phyloP scores from a whole-genome alignment of 1,140 invertebrate genomes.

The Drosophila elegans region DNA sequence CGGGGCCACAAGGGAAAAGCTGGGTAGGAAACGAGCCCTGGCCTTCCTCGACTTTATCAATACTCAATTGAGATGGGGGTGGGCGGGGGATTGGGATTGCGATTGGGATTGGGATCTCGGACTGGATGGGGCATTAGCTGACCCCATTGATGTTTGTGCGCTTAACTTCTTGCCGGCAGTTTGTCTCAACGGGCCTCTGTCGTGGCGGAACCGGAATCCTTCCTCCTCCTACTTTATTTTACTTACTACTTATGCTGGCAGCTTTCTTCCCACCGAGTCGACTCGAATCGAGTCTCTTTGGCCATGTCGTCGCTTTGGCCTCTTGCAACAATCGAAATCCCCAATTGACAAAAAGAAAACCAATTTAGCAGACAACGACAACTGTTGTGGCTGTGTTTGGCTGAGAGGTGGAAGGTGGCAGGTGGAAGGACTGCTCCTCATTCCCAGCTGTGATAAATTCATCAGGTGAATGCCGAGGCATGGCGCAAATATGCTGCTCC shows the following conservation, averaged over 20 bases:
- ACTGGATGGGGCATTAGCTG: conserved; percentile 66
- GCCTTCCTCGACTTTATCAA: conserved; percentile 78
- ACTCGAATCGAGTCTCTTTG: conserved; percentile 11
- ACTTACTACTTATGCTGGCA: conserved; percentile 78
- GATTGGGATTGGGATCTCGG: conserved; percentile 12
- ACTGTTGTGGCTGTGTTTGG: conserved; percentile 43
- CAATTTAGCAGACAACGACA: conserved; percentile 84
- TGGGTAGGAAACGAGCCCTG: conserved; percentile 40
- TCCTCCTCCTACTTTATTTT: conserved; percentile 69
- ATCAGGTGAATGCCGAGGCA: conserved; percentile 83
- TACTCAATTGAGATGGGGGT: conserved; percentile 77
- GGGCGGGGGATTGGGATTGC: conserved; percentile 1
- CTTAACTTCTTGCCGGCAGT: conserved; percentile 75
- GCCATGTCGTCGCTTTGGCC: conserved; percentile 64
- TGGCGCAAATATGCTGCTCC: conserved; percentile 64
- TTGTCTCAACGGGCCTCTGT: conserved; percentile 70
- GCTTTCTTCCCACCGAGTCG: conserved; percentile 20
- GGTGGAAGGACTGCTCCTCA: conserved; percentile 35
- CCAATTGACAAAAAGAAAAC: conserved; percentile 85
- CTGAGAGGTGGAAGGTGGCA: not conserved
- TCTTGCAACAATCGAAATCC: conserved; percentile 84
- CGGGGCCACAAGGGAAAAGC: conserved; percentile 20
- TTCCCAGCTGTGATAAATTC: conserved; percentile 82
- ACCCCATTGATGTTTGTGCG: conserved; percentile 77
- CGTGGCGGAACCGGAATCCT: conserved; percentile 42